Conservation (phyloP, 2,113 vertebrate genomes). For the Epinephelus fuscoguttatus region DNA sequence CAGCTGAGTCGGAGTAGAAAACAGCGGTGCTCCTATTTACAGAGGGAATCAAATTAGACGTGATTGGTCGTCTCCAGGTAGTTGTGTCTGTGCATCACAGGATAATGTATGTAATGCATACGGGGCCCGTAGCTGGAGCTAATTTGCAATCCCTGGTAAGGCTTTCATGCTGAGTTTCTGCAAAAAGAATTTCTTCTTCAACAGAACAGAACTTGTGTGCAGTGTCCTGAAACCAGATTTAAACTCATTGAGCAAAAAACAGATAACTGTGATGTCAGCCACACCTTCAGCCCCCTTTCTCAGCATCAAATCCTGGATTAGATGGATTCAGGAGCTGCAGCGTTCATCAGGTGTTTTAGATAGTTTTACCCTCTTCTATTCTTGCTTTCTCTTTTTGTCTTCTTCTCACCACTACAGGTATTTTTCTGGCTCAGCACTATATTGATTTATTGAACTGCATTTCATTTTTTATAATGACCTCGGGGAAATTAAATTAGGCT, state of each 20-base stretch:
- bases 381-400: constrained; percentile 7
- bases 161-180: neutral
- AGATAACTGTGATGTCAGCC: neutral
- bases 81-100: neutral
- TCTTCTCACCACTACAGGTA: constrained; percentile 15
- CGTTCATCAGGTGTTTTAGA: neutral
- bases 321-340: constrained; percentile 15
- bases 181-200: neutral
- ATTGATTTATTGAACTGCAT: constrained; percentile 51
- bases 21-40: neutral
- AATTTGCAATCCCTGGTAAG: neutral
- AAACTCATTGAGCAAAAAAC: constrained; percentile 4
- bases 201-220: neutral
- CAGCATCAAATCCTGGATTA: constrained; percentile 15
- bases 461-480: constrained; percentile 41
- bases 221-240: neutral
- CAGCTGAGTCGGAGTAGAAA: neutral
- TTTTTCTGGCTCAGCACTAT: constrained; percentile 21
- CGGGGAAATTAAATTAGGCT: constrained; percentile 41
- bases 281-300: neutral
- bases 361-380: neutral
- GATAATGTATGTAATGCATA: neutral
- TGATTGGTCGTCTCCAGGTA: neutral
- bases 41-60: neutral
- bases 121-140: neutral